Percentiles rank a stretch among this genome's conserved stretches.
These are phyloP conservation scores for Nothoprocta pentlandii DNA, from an alignment of 2,113 vertebrate genomes.

Conservation along the genomic window DNA sequence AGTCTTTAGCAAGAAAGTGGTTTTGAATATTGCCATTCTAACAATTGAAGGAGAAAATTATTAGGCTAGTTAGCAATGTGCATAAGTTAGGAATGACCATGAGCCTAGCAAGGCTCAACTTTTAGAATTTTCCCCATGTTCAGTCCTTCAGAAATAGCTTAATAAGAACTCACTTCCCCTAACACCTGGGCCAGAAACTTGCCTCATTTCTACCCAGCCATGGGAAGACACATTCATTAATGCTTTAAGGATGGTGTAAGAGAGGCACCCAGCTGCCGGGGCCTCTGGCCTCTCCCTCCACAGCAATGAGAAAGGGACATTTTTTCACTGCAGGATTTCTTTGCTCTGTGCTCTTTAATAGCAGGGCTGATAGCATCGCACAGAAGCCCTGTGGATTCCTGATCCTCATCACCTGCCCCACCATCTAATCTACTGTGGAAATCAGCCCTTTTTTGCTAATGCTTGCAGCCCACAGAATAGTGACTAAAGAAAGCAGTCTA, in stretches of 20 bases:
- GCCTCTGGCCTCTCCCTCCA: background rate
- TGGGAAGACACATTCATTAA: background rate
- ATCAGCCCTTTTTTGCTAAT: background rate
- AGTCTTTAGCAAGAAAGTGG: background rate
- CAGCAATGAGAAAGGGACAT: background rate
- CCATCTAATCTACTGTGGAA: background rate
- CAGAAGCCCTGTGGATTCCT: background rate
- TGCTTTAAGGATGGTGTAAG: background rate
- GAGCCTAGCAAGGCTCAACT: background rate
- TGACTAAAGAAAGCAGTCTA: background rate
- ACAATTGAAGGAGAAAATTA: background rate
- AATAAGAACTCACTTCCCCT: background rate
- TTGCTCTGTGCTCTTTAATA: background rate
- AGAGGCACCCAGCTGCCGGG: background rate
- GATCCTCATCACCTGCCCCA: background rate
- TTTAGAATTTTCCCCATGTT: background rate
- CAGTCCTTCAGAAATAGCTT: background rate
- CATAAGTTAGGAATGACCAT: background rate
- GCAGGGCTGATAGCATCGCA: background rate
- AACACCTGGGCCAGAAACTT: fast-evolving
- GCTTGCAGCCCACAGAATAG: background rate
- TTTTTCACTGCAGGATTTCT: background rate
- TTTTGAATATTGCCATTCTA: background rate
- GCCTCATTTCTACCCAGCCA: background rate
- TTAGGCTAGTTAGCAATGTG: background rate